These are phyloP conservation scores for Podilymbus podiceps DNA, from an alignment of 2,113 vertebrate species.

Conservation along the genomic window DNA sequence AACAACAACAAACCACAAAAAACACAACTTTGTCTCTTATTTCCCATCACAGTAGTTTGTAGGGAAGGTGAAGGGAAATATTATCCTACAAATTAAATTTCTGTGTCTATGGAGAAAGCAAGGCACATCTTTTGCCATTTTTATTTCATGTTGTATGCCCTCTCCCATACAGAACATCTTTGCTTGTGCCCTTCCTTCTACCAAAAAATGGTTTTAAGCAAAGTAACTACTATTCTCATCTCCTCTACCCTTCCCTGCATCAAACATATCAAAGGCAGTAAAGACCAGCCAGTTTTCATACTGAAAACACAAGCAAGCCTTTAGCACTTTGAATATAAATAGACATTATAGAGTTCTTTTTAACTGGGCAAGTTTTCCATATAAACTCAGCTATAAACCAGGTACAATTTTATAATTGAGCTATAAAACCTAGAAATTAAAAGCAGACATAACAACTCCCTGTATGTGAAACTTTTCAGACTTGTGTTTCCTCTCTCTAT, in stretches of 20 bases:
- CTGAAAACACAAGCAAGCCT: background rate
- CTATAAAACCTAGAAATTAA: background rate
- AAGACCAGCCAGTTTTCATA: background rate
- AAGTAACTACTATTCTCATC: background rate
- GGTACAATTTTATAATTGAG: background rate
- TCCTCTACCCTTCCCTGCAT: background rate
- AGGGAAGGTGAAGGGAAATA: background rate
- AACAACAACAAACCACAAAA: too few species aligned
- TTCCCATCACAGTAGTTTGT: background rate
- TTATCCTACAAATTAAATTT: background rate
- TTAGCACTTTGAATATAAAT: background rate
- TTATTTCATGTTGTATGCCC: background rate
- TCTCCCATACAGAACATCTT: background rate
- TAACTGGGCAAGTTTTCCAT: background rate
- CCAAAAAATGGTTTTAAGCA: background rate
- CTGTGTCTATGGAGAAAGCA: background rate
- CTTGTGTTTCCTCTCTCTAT: background rate
- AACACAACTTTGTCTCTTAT: background rate
- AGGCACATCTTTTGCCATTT: background rate
- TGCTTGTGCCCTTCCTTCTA: background rate
- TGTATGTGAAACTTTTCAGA: background rate
- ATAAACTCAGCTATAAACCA: background rate
- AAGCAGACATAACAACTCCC: background rate
- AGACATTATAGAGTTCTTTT: background rate
- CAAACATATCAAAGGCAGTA: background rate